These are phyloP conservation scores for Discoglossus pictus DNA, from an alignment of 2,797 vertebrate genomes.

Conservation along the genomic window DNA sequence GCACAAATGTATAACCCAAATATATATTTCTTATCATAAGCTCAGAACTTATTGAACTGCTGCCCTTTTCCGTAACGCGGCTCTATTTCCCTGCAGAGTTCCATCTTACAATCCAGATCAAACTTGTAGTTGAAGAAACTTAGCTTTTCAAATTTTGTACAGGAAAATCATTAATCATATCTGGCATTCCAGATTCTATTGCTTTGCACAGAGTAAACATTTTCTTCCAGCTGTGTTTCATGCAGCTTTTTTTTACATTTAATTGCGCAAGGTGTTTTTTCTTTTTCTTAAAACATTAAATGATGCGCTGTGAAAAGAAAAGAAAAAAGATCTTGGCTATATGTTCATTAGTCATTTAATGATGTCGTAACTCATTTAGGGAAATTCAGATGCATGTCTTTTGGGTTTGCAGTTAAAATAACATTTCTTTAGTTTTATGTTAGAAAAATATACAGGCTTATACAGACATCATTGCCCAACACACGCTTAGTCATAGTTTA, in stretches of 20 bases:
- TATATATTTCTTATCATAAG: conserved; percentile 39
- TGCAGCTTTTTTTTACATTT: conserved; percentile 19
- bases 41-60: conserved; percentile 40
- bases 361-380: conserved; percentile 14
- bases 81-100: conserved; percentile 45
- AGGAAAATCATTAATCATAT: conserved; percentile 50
- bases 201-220: conserved; percentile 49
- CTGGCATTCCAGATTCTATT: conserved; percentile 39
- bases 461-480: not conserved
- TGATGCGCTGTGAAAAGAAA: conserved; percentile 9
- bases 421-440: not conserved
- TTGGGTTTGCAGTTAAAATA: conserved; percentile 2
- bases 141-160: conserved; percentile 47
- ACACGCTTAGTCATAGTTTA: no score
- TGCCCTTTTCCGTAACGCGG: conserved; percentile 32
- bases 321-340: not conserved
- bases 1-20: conserved; percentile 42
- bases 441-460: conserved; percentile 1
- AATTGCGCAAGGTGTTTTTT: conserved; percentile 42
- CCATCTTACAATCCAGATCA: conserved; percentile 44
- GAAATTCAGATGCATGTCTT: conserved; percentile 1
- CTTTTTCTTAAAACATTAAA: conserved; percentile 22
- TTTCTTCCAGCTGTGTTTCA: conserved; percentile 28
- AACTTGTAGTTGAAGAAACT: conserved; percentile 49
- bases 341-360: conserved; percentile 38